These are phyloP conservation scores for Palythoa grandiflora DNA, from an alignment of 92 coral and sea anemone species.

Conservation along the genomic window DNA sequence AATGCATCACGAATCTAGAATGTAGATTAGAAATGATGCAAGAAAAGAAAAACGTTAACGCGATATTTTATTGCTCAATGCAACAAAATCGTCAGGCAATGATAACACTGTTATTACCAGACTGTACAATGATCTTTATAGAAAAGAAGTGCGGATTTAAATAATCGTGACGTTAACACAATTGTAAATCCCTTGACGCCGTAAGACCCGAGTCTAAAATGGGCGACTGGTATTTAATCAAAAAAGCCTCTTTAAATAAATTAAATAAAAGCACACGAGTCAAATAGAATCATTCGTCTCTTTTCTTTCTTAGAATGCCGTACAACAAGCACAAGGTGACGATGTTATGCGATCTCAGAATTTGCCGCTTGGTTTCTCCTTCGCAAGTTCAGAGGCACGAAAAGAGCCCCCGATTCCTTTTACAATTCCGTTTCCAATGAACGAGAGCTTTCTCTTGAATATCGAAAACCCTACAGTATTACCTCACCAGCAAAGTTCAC, in stretches of 20 bases:
- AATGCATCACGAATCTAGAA: too few species aligned
- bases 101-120: too few species aligned
- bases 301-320: neutral
- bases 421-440: neutral
- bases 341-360: slow-evolving; percentile 1
- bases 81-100: too few species aligned
- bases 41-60: too few species aligned
- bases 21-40: too few species aligned
- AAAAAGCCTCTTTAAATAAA: too few species aligned
- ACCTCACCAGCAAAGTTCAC: neutral
- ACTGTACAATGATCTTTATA: too few species aligned
- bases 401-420: neutral
- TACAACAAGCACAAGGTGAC: neutral
- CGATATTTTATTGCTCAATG: too few species aligned
- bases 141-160: too few species aligned
- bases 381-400: neutral
- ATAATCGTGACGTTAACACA: too few species aligned
- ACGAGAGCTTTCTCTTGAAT: neutral
- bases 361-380: slow-evolving; percentile 12
- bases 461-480: neutral
- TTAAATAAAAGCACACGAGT: too few species aligned
- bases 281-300: neutral
- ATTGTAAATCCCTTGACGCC: neutral
- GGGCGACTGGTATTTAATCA: too few species aligned
- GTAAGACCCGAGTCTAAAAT: neutral